Conservation (phyloP, 2,797 vertebrate genomes). For the Dermochelys coriacea region DNA sequence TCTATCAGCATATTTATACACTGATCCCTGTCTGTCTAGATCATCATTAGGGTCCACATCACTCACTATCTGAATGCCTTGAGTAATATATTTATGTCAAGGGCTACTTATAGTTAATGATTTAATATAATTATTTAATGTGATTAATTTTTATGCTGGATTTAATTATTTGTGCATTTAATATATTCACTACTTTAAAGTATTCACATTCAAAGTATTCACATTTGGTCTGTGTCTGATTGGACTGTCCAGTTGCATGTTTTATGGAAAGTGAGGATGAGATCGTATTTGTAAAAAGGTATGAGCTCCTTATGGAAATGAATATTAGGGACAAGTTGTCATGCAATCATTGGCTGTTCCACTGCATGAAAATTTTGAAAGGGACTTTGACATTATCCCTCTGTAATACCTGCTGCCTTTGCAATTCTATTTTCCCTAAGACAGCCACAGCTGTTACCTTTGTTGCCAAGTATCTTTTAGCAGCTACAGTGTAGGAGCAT, state of each 20-base stretch:
- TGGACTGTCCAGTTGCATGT: constrained; percentile 77
- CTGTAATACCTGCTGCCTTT: constrained; percentile 17
- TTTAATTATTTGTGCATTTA: constrained; percentile 53
- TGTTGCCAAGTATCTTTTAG: constrained; percentile 32
- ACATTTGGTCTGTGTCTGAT: constrained; percentile 47
- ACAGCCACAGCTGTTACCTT: constrained; percentile 49
- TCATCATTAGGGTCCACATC: neutral
- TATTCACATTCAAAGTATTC: constrained; percentile 80
- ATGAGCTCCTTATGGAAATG: constrained; percentile 78
- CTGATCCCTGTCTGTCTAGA: neutral
- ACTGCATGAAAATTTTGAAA: constrained; percentile 55
- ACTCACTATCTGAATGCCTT: constrained; percentile 6
- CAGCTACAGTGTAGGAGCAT: constrained; percentile 14
- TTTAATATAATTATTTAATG: neutral
- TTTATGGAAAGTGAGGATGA: constrained; percentile 80
- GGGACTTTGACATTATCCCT: constrained; percentile 19
- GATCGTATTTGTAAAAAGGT: constrained; percentile 68
- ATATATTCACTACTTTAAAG: constrained; percentile 64
- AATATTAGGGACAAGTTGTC: constrained; percentile 70
- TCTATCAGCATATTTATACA: neutral
- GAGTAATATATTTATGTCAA: neutral
- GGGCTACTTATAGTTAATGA: neutral
- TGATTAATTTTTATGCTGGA: constrained; percentile 33
- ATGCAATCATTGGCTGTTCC: constrained; percentile 69
- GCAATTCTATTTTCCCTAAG: constrained; percentile 23